These are phyloP conservation scores for Philaethria dido DNA, from an alignment of 2,888 invertebrate genomes.

Conservation along the genomic window DNA sequence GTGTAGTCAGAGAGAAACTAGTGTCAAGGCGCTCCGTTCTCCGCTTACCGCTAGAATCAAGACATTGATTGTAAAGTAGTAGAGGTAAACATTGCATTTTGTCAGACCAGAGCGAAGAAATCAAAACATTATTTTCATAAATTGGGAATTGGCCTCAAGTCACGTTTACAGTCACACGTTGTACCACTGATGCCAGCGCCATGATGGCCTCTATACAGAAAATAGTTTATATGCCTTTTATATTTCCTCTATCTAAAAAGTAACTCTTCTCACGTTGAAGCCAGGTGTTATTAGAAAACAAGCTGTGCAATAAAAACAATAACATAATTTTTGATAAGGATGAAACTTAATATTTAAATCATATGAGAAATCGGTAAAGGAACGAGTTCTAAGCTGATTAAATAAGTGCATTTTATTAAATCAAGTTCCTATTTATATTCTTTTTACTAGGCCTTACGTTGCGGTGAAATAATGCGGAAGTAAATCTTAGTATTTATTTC, in stretches of 20 bases:
- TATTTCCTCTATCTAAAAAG: neutral
- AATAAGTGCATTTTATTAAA: slow-evolving; percentile 19
- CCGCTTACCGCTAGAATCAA: no score
- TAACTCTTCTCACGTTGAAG: neutral
- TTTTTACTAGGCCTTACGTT: slow-evolving; percentile 24
- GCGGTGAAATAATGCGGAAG: slow-evolving; percentile 31
- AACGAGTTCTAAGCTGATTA: slow-evolving; percentile 18
- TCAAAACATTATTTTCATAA: no score
- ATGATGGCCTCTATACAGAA: no score
- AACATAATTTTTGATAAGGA: neutral
- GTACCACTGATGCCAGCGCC: no score
- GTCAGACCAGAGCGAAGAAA: no score
- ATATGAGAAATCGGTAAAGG: neutral
- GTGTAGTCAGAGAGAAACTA: no score
- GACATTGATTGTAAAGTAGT: no score
- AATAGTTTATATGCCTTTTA: neutral
- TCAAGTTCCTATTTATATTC: slow-evolving; percentile 29
- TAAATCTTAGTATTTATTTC: slow-evolving; percentile 26
- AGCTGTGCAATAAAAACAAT: neutral
- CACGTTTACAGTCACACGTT: no score
- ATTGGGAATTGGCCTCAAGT: no score
- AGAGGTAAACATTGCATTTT: no score
- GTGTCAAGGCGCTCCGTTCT: no score
- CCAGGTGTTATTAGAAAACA: neutral
- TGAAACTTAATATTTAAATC: neutral